Conservation (phyloP, 2,797 vertebrate species). For the Sebastes cheni region DNA sequence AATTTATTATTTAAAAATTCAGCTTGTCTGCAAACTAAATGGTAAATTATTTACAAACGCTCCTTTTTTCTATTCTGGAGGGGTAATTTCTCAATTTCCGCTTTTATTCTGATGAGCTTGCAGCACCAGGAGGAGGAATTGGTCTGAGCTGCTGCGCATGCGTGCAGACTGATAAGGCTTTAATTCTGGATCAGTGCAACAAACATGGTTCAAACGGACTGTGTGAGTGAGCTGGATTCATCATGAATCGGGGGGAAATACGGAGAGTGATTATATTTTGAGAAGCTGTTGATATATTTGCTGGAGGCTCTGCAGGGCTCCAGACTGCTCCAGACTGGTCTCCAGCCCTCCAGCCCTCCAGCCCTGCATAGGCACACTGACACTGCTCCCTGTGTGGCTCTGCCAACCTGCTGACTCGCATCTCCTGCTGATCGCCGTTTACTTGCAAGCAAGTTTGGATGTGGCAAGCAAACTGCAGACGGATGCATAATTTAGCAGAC, state of each 20-base stretch:
- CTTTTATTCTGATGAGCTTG: not conserved
- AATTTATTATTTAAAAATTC: not conserved
- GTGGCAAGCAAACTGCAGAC: constrained; percentile 78
- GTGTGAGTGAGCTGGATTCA: constrained; percentile 1
- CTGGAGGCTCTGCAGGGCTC: not conserved
- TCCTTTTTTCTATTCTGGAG: constrained; percentile 15
- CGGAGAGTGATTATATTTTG: constrained; percentile 4
- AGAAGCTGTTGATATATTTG: not conserved
- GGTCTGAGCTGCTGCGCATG: constrained; percentile 65
- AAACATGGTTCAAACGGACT: not conserved
- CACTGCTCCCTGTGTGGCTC: constrained; percentile 1
- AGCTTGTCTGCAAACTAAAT: not conserved
- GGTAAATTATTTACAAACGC: not conserved
- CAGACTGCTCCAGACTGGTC: not conserved
- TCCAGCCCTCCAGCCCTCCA: not conserved
- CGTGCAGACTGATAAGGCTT: constrained; percentile 34
- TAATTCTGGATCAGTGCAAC: constrained; percentile 34
- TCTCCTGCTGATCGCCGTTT: constrained; percentile 18
- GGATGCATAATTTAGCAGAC: constrained; percentile 79
- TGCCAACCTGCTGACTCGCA: constrained; percentile 24
- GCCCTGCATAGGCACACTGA: constrained; percentile 18
- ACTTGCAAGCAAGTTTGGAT: constrained; percentile 64
- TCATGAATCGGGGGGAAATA: not conserved
- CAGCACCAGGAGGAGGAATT: not conserved
- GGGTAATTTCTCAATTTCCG: not conserved